A percentile compares a stretch with the other conserved stretches of the same genome.
Conservation (phyloP, 1,140 invertebrate genomes). For the Maniola jurtina region DNA sequence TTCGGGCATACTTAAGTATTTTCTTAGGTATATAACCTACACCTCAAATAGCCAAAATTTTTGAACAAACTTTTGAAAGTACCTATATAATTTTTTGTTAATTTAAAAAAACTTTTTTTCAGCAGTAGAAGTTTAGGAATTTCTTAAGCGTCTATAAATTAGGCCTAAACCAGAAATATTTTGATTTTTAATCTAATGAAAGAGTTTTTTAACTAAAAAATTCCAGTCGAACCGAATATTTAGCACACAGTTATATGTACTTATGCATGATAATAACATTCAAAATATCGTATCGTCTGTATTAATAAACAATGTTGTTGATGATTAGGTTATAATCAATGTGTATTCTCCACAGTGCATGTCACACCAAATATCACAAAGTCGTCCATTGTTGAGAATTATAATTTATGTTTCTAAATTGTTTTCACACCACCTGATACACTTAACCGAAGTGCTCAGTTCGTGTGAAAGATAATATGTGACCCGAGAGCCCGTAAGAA, state of each 20-base stretch:
- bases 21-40: too few species aligned
- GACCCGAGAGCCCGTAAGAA: too few species aligned
- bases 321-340: constrained; percentile 37
- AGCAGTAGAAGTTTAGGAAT: too few species aligned
- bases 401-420: constrained; percentile 53
- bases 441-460: constrained; percentile 33
- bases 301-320: constrained; percentile 18
- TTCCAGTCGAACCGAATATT: constrained; percentile 49
- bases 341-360: constrained; percentile 71
- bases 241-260: constrained; percentile 35
- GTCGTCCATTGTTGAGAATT: constrained; percentile 56
- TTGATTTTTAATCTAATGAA: neutral
- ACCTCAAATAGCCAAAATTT: too few species aligned
- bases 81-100: too few species aligned
- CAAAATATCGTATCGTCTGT: constrained; percentile 26
- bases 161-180: too few species aligned
- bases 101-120: too few species aligned
- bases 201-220: constrained; percentile 18
- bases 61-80: too few species aligned
- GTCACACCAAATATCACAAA: constrained; percentile 70
- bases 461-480: constrained; percentile 50
- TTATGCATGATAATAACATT: constrained; percentile 46
- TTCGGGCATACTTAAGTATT: too few species aligned
- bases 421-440: constrained; percentile 51
- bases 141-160: too few species aligned